phyloP scores from a whole-genome alignment of 1,140 invertebrate genomes.

The Tetramorium alpestre region DNA sequence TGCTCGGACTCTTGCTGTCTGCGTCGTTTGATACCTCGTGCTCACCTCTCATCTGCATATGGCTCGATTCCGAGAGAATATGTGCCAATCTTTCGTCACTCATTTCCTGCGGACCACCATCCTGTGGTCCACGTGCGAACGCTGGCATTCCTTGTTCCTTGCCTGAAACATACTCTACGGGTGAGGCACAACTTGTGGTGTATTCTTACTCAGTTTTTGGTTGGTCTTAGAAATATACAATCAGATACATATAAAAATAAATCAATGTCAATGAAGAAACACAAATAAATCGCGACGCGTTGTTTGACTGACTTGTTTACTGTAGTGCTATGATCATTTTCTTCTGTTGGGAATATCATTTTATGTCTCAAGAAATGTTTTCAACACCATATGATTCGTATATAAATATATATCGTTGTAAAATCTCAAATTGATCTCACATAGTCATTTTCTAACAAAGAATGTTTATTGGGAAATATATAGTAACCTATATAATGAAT shows the following conservation, averaged over 20 bases:
- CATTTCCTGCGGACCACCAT: constrained; percentile 89
- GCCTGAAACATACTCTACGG: constrained; percentile 89
- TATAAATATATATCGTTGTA: background rate
- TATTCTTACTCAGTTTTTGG: constrained; percentile 81
- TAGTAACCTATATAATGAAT: constrained; percentile 29
- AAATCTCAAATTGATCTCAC: background rate
- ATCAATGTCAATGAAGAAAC: background rate
- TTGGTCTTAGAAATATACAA: constrained; percentile 66
- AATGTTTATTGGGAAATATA: background rate
- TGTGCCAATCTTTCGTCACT: constrained; percentile 97
- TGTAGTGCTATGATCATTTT: background rate
- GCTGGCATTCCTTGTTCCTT: constrained; percentile 92
- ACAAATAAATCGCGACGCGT: constrained; percentile 7
- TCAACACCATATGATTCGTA: background rate
- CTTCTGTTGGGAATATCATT: background rate
- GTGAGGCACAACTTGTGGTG: constrained; percentile 86
- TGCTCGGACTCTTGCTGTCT: constrained; percentile 91
- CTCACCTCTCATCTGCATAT: constrained; percentile 87
- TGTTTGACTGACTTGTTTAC: background rate
- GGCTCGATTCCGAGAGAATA: constrained; percentile 96
- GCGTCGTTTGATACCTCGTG: constrained; percentile 84
- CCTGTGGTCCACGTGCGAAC: constrained; percentile 90
- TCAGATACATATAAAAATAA: constrained; percentile 24
- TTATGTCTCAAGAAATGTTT: background rate
- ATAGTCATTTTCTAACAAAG: background rate